Evolutionary conservation across 2,113 vertebrate genomes (phyloP).

Genomic region (Alethe diademata): DNA sequence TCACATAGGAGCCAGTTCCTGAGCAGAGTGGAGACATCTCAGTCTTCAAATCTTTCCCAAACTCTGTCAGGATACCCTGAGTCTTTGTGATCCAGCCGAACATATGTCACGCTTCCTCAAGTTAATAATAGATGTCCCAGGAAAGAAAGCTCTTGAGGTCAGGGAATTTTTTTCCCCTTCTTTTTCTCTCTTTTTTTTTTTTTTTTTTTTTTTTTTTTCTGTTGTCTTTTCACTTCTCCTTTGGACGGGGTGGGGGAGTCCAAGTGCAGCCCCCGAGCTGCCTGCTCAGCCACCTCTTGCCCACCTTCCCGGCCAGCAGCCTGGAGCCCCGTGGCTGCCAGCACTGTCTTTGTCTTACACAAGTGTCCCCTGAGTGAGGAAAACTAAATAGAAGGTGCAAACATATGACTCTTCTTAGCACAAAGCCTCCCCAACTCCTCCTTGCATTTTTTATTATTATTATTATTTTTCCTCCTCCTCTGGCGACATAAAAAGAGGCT

Average conservation of each 20-base stretch:
- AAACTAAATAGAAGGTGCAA: conserved; percentile 91
- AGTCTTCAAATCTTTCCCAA: neutral
- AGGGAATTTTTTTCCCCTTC: neutral
- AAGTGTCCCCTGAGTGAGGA: conserved; percentile 84
- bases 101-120: conserved; percentile 35
- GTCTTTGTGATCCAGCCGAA: conserved; percentile 12
- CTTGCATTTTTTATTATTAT: neutral
- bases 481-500: conserved; percentile 89
- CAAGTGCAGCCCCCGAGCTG: rapidly evolving
- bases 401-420: conserved; percentile 86
- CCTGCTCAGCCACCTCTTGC: rapidly evolving
- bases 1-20: neutral
- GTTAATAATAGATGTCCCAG: conserved; percentile 28
- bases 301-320: neutral
- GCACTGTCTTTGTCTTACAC: conserved; percentile 86
- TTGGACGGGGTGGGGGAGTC: neutral
- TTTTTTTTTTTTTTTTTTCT: neutral
- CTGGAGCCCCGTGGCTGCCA: conserved; percentile 28
- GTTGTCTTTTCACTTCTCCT: neutral
- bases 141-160: conserved; percentile 26
- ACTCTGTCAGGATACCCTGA: neutral
- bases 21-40: neutral
- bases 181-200: neutral
- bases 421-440: conserved; percentile 75
- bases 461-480: conserved; percentile 59